These are phyloP conservation scores for Lottia scabra DNA, from an alignment of 2,888 invertebrate genomes.

Conservation along the genomic window DNA sequence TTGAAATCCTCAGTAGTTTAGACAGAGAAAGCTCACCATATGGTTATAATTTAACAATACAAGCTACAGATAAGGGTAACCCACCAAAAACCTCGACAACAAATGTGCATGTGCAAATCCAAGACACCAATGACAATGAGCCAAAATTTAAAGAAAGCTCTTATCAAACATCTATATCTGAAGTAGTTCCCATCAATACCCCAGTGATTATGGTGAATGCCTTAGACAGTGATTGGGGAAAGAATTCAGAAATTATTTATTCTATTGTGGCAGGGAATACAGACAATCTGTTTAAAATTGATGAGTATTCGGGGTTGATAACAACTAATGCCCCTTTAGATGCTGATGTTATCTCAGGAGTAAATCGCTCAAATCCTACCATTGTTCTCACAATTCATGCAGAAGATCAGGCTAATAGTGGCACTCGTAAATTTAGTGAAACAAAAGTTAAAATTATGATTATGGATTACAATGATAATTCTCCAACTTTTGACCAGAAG, in stretches of 20 bases:
- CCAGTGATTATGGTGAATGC: slow-evolving; percentile 77
- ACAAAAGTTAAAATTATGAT: slow-evolving; percentile 83
- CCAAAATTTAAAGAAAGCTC: slow-evolving; percentile 79
- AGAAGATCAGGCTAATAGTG: slow-evolving; percentile 77
- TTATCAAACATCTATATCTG: slow-evolving; percentile 88
- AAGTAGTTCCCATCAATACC: slow-evolving; percentile 89
- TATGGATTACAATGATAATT: slow-evolving; percentile 93
- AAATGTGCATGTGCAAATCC: slow-evolving; percentile 82
- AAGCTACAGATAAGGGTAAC: slow-evolving; percentile 84
- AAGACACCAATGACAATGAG: slow-evolving; percentile 86
- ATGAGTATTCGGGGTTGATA: slow-evolving; percentile 89
- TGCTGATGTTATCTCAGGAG: slow-evolving; percentile 78
- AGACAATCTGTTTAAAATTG: slow-evolving; percentile 87
- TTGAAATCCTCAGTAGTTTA: slow-evolving; percentile 81
- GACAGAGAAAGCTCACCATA: slow-evolving; percentile 83
- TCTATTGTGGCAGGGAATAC: slow-evolving; percentile 86
- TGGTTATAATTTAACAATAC: slow-evolving; percentile 88
- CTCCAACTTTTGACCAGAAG: slow-evolving; percentile 82
- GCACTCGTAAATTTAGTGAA: slow-evolving; percentile 86
- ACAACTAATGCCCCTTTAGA: slow-evolving; percentile 86
- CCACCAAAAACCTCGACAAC: slow-evolving; percentile 44
- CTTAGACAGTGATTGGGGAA: slow-evolving; percentile 85
- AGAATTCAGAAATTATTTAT: slow-evolving; percentile 85
- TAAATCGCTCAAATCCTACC: slow-evolving; percentile 71
- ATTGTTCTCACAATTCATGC: slow-evolving; percentile 54